Evolutionary conservation across 1,140 invertebrate species (phyloP), one percentile per base, ranked within the genome.

Genomic region (Saccostrea echinata): DNA sequence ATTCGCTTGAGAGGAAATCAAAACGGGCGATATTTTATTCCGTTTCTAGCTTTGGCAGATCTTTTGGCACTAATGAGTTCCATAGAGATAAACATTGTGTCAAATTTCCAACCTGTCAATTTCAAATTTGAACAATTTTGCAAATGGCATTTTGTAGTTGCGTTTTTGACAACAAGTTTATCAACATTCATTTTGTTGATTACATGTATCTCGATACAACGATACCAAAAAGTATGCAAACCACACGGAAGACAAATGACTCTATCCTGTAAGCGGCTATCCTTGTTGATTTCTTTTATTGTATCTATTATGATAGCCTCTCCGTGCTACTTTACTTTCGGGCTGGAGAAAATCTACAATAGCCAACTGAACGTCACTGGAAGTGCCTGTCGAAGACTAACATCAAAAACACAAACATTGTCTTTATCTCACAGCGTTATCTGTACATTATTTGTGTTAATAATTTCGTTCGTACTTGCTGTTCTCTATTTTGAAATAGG

Each of bases 181-280:
- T 88, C 84, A 30, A 80, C 51, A 35, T 81, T 86, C 21, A 43
- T 89, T 3, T 52, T 86, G 8, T 33, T 86, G 2, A 35, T 84
- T 1, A n/a, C n/a, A n/a, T n/a, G n/a, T n/a, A 89, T 89, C 52
- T 84, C 88, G 0, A 61, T 84, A 13, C 88, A 89, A 30, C 81
- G 85, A 9, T 89, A 89, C 57, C 24, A 55, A 21, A 84, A 86
- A 13, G 84, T 89, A 0, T 89, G 85, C 51, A 61, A 83, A 43
- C 88, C 85, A 30, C 80, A 86, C 12, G 83, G 85, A 11, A 24
- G n/a, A 52, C 85, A 89, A n/a, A 89, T 89, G 85, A 89, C 88
- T 13, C 30, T 68, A 30, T 71, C 12, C 43, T 27, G 18, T 53
- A 84, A 52, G 43, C 61, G 64, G 61, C 33, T 85, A 30, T 52